phyloP scores from a whole-genome alignment of 2,888 invertebrate genomes.

The Clanis bilineata region DNA sequence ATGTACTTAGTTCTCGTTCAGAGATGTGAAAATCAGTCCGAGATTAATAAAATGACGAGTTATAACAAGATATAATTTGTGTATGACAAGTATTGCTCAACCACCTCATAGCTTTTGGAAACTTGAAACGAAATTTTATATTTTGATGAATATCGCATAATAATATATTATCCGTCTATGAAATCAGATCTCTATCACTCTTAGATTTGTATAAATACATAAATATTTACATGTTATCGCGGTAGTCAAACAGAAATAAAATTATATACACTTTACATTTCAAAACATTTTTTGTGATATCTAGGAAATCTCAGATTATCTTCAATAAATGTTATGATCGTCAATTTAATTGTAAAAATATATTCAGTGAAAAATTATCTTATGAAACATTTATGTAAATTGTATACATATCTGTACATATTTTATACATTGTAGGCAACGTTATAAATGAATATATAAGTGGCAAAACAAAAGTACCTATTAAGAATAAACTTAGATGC shows the following conservation, averaged over 20 bases:
- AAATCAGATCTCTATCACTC: not conserved
- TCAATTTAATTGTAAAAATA: not conserved
- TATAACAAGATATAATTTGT: not conserved
- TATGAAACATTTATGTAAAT: not conserved
- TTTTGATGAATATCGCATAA: not conserved
- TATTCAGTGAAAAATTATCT: not conserved
- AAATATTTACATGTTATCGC: not conserved
- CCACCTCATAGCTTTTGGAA: not conserved
- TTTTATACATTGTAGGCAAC: not conserved
- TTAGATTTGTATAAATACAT: not conserved
- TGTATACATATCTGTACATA: not conserved
- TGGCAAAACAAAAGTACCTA: too few species aligned
- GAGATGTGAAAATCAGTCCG: not conserved
- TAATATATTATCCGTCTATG: not conserved
- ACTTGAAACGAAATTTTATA: not conserved
- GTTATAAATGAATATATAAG: not conserved
- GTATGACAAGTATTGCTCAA: not conserved
- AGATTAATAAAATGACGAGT: not conserved
- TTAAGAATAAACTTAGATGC: too few species aligned
- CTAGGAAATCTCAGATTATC: not conserved
- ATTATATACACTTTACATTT: not conserved
- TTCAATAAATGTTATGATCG: not conserved
- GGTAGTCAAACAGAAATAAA: not conserved
- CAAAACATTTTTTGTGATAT: not conserved
- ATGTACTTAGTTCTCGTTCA: not conserved